A percentile compares a stretch with the other conserved stretches of the same genome.
Conservation (phyloP, 2,888 invertebrate genomes). For the Mimachlamys varia region DNA sequence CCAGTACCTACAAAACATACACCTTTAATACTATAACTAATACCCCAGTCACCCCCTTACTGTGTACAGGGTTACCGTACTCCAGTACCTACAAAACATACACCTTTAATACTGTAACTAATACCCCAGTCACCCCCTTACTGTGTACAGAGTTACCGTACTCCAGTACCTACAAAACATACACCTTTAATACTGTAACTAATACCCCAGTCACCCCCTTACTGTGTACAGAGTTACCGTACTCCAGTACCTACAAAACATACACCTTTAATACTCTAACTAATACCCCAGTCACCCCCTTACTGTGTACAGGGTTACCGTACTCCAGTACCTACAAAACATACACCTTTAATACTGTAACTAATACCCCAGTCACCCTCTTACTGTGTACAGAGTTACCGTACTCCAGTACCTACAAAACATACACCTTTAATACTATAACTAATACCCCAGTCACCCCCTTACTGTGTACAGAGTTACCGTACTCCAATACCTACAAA, state of each 20-base stretch:
- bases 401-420: constrained; percentile 75
- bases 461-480: constrained; percentile 77
- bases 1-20: constrained; percentile 69
- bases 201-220: constrained; percentile 80
- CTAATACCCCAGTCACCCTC: constrained; percentile 79
- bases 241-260: constrained; percentile 73
- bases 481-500: constrained; percentile 77
- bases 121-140: constrained; percentile 79
- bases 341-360: background rate
- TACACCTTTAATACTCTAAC: background rate
- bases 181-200: background rate
- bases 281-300: constrained; percentile 79
- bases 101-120: background rate
- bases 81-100: constrained; percentile 72
- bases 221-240: constrained; percentile 78
- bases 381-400: constrained; percentile 78
- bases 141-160: constrained; percentile 78
- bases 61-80: constrained; percentile 77
- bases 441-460: constrained; percentile 80
- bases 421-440: background rate
- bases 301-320: constrained; percentile 78
- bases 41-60: constrained; percentile 79
- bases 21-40: background rate
- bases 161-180: constrained; percentile 72
- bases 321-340: constrained; percentile 75